These are phyloP conservation scores for Formica exsecta DNA, from an alignment of 1,140 invertebrate genomes.

Conservation along the genomic window DNA sequence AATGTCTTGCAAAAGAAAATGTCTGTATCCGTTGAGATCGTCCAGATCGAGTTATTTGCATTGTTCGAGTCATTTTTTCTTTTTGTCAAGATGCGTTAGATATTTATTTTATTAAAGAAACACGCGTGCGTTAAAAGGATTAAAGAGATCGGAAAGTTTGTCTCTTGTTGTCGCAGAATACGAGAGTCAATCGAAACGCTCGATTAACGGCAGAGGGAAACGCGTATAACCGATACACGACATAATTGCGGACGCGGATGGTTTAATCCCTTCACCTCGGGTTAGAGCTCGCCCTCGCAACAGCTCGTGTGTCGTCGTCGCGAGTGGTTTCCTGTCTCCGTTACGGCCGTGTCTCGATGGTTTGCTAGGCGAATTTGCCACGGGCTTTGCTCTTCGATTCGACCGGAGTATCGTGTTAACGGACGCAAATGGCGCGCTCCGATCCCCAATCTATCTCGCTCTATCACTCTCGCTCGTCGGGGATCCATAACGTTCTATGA, in stretches of 20 bases:
- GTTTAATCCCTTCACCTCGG: constrained; percentile 61
- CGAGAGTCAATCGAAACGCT: constrained; percentile 20
- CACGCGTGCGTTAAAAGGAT: neutral
- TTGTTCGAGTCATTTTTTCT: neutral
- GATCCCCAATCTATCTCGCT: constrained; percentile 60
- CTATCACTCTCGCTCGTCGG: constrained; percentile 37
- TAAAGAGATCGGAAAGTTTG: neutral
- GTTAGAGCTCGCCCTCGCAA: constrained; percentile 52
- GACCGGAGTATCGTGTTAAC: constrained; percentile 66
- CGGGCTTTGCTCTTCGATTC: constrained; percentile 46
- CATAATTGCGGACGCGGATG: constrained; percentile 41
- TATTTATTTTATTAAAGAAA: neutral
- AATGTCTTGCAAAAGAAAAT: neutral
- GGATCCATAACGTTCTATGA: constrained; percentile 31
- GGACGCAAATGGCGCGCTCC: constrained; percentile 50
- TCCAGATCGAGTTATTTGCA: neutral
- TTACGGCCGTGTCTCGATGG: constrained; percentile 13
- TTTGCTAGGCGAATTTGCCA: constrained; percentile 34
- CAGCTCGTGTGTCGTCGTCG: constrained; percentile 42
- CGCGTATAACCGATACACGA: constrained; percentile 56
- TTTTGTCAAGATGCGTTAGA: neutral
- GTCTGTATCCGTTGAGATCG: neutral
- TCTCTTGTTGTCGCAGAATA: neutral
- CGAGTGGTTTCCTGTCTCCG: constrained; percentile 42
- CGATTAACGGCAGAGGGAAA: neutral